A percentile compares a stretch with the other conserved stretches of the same genome.
These are phyloP conservation scores for Xanthia icteritia DNA, from an alignment of 2,888 invertebrate species.

Conservation along the genomic window DNA sequence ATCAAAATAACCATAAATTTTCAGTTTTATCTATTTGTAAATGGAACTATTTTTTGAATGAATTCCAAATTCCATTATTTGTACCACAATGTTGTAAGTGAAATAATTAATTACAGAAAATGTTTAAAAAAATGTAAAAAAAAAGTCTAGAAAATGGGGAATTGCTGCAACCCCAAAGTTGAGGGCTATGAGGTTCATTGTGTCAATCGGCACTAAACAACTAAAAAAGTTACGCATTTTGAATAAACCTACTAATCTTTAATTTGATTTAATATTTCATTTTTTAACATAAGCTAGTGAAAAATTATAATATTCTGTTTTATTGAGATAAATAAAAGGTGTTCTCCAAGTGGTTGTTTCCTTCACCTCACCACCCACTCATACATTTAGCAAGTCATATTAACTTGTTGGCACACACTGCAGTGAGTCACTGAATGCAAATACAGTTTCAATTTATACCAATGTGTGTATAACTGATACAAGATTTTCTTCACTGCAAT, in stretches of 20 bases:
- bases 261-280: conserved; percentile 79
- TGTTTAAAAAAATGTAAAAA: conserved; percentile 69
- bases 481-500: conserved; percentile 21
- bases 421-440: conserved; percentile 62
- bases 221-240: conserved; percentile 77
- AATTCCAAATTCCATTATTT: conserved; percentile 81
- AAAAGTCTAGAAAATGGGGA: conserved; percentile 72
- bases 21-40: conserved; percentile 84
- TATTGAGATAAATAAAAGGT: conserved; percentile 88
- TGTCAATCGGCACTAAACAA: conserved; percentile 62
- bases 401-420: conserved; percentile 79
- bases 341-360: conserved; percentile 85
- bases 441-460: conserved; percentile 39
- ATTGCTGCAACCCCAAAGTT: conserved; percentile 70
- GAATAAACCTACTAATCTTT: conserved; percentile 80
- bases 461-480: not conserved
- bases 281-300: conserved; percentile 88
- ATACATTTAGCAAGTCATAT: conserved; percentile 82
- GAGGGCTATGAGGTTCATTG: conserved; percentile 52
- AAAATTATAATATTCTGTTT: conserved; percentile 90
- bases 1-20: conserved; percentile 87
- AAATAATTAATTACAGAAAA: conserved; percentile 74
- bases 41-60: conserved; percentile 85
- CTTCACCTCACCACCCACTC: conserved; percentile 76
- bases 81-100: conserved; percentile 76